Conservation (phyloP, 2,797 vertebrate species). For the Acanthornis magna region DNA sequence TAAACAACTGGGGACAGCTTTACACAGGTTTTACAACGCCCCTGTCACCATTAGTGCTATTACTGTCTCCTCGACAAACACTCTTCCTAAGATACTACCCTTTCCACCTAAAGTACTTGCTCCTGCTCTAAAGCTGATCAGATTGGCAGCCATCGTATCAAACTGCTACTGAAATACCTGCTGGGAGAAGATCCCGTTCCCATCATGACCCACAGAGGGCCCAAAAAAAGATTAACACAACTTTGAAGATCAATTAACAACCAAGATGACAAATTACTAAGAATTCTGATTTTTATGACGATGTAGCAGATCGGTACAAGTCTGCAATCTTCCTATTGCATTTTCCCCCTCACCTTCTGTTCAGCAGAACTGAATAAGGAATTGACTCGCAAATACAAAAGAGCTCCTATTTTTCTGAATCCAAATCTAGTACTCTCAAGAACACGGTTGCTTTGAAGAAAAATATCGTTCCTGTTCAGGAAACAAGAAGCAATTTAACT, state of each 20-base stretch:
- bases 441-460: background rate
- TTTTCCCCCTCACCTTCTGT: background rate
- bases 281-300: background rate
- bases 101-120: rapidly evolving
- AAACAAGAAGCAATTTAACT: constrained; percentile 13
- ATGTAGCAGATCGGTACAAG: background rate
- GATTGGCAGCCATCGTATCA: background rate
- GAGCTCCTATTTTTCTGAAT: background rate
- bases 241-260: background rate
- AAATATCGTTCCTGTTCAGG: background rate
- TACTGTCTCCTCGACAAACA: background rate
- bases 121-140: background rate
- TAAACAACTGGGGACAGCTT: background rate
- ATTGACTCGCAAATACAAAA: background rate
- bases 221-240: background rate
- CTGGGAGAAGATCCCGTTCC: background rate
- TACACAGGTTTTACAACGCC: background rate
- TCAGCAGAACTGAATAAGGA: background rate
- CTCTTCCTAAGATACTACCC: too few relatives aligned
- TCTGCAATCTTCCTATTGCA: background rate
- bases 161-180: background rate
- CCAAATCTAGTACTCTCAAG: background rate
- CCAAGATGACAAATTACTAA: background rate
- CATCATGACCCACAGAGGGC: background rate
- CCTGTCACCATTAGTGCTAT: background rate